A percentile compares a stretch with the other conserved stretches of the same genome.
Conservation (phyloP, 2,888 invertebrate genomes). For the Temnothorax rugatulus region DNA sequence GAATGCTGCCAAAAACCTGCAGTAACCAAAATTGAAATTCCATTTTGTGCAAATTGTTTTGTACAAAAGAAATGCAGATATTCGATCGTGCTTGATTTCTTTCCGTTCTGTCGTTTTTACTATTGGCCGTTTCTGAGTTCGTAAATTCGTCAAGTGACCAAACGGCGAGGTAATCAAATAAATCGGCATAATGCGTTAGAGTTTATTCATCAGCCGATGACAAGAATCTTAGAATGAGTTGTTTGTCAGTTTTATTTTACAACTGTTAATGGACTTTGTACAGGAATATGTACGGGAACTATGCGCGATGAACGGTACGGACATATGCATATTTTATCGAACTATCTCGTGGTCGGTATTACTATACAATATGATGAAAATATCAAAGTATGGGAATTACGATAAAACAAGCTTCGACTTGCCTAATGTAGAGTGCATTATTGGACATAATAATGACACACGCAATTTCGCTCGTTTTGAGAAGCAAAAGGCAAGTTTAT, state of each 20-base stretch:
- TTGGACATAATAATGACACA: constrained; percentile 19
- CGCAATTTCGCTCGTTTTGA: constrained; percentile 7
- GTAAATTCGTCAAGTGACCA: not conserved
- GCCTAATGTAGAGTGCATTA: not conserved
- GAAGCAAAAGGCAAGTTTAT: not conserved
- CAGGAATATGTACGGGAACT: constrained; percentile 1
- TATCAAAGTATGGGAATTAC: constrained; percentile 18
- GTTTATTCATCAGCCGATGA: not conserved
- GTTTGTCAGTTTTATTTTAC: constrained; percentile 24
- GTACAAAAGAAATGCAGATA: not conserved
- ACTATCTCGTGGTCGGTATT: constrained; percentile 1
- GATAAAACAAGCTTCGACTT: constrained; percentile 25
- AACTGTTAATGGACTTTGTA: constrained; percentile 16
- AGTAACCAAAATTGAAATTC: not conserved
- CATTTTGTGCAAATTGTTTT: not conserved
- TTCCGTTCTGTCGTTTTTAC: not conserved
- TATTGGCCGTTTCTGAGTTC: not conserved
- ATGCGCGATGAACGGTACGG: not conserved
- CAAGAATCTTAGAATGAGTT: constrained; percentile 9
- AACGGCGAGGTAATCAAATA: not conserved
- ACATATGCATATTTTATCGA: constrained; percentile 38
- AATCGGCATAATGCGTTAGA: constrained; percentile 18
- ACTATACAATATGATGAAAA: constrained; percentile 34
- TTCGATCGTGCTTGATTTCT: not conserved
- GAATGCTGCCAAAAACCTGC: not conserved